A percentile compares a stretch with the other conserved stretches of the same genome.
These are phyloP conservation scores for Coenobita brevimanus DNA, from an alignment of 1,140 invertebrate genomes.

Conservation along the genomic window DNA sequence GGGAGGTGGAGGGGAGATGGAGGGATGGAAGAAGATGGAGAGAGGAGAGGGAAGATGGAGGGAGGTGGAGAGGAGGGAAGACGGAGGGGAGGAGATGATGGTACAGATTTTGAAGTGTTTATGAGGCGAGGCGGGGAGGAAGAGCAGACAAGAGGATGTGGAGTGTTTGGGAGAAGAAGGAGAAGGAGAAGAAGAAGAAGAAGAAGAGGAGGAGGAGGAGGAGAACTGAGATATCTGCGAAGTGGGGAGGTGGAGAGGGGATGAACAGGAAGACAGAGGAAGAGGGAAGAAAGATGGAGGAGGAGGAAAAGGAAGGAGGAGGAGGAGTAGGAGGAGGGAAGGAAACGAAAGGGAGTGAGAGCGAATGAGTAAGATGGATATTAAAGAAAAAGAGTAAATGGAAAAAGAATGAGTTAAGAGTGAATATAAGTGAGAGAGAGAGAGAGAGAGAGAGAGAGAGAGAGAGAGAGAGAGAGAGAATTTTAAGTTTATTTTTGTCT, in stretches of 20 bases:
- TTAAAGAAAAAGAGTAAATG: too few relatives aligned
- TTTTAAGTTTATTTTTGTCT: too few relatives aligned
- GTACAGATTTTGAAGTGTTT: too few relatives aligned
- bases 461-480: neutral
- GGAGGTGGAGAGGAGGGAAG: neutral
- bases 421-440: too few relatives aligned
- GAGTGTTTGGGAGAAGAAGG: neutral
- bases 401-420: too few relatives aligned
- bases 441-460: constrained; percentile 10
- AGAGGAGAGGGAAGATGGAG: neutral
- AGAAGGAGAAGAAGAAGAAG: neutral
- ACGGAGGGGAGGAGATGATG: too few relatives aligned
- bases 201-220: neutral
- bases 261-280: neutral
- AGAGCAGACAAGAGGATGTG: neutral
- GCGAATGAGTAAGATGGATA: neutral
- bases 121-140: neutral
- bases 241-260: neutral
- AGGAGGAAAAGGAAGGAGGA: too few relatives aligned
- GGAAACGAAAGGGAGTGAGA: neutral
- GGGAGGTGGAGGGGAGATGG: too few relatives aligned
- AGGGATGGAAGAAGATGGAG: too few relatives aligned
- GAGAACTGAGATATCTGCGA: neutral
- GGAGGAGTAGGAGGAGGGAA: too few relatives aligned
- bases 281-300: neutral